A percentile compares a stretch with the other conserved stretches of the same genome.
These are phyloP conservation scores for Hyles euphorbiae DNA, from an alignment of 1,140 invertebrate genomes.

Conservation along the genomic window DNA sequence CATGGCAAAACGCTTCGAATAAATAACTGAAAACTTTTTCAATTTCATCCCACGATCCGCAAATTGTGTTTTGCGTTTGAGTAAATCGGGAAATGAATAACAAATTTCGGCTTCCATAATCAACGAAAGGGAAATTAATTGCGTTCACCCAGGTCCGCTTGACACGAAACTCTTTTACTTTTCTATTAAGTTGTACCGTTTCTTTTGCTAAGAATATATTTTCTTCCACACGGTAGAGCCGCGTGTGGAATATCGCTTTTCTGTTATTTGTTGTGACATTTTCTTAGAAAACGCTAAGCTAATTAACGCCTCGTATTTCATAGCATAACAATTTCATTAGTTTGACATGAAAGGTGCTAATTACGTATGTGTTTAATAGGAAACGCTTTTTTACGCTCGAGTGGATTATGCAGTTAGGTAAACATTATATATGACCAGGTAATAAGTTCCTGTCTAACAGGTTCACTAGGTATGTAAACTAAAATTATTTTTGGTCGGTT, in stretches of 20 bases:
- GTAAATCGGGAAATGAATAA: slow-evolving; percentile 69
- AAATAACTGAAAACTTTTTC: slow-evolving; percentile 72
- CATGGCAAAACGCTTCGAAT: slow-evolving; percentile 50
- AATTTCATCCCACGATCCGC: slow-evolving; percentile 61
- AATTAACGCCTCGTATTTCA: neutral
- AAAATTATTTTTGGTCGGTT: no score
- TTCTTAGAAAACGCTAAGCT: no score
- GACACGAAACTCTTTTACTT: slow-evolving; percentile 7
- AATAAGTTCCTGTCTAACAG: no score
- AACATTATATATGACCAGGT: no score
- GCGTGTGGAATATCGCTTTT: neutral
- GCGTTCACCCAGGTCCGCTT: slow-evolving; percentile 26
- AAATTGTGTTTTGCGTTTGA: slow-evolving; percentile 70
- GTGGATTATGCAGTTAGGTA: no score
- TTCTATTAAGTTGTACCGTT: neutral
- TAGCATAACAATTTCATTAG: neutral
- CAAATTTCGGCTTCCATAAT: slow-evolving; percentile 60
- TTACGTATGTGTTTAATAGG: no score
- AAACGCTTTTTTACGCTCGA: no score
- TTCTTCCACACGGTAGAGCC: neutral
- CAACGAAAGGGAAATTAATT: slow-evolving; percentile 55
- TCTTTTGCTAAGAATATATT: neutral
- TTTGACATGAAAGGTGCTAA: no score
- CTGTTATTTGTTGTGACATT: neutral
- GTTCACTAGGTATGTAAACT: no score